Evolutionary conservation across 53 echinoderm and acorn worm species (phyloP), one percentile per base, ranked within the genome.

Genomic region (Mesocentrotus franciscanus): DNA sequence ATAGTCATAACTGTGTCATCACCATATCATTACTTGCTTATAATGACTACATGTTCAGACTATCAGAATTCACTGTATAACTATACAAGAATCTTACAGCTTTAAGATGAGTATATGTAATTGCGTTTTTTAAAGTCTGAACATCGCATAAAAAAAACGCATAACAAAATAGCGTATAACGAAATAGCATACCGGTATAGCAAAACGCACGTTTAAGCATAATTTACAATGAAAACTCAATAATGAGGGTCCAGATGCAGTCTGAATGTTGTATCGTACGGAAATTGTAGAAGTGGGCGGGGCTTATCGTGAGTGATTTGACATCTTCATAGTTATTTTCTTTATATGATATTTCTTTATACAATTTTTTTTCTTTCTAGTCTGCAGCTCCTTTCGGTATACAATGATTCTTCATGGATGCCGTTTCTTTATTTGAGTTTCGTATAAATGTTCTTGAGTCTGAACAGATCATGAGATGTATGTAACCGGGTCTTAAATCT

Each of bases 1-100:
- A n/a, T 56, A 87, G 56, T 58, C 26, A 87, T 58, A 26, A 87
- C 10, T 56, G 8, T 87, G 87, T 87, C 87, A 87, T 87, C 59
- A 87, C 58, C n/a, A 7, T 27, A 35, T 58, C 57, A 57, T 85
- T 58, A 85, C 7, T 36, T 18, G 17, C 79, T 17, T 29, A 11
- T 36, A 14, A 32, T 64, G 17, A 30, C 33, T 1, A 9, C 33
- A 14, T 11, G 6, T 76, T 76, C 76, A 76, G 13, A 76, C 76
- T 76, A 5, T 2, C 24, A 13, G 10, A 76, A 10, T 1, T 76
- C 76, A 32, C 27, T 12, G 76, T 33, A 30, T 13, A n/a, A 9
- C 33, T 76, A 33, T 76, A 14, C 33, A 27, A 33, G 64, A 64
- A 64, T 64, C 64, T 15, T 64, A 16, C 15, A 18, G 64, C 64